Percentiles rank a stretch among this genome's conserved stretches.
These are phyloP conservation scores for Hirtodrosophila confusa DNA, from an alignment of 2,888 invertebrate species.

Conservation along the genomic window DNA sequence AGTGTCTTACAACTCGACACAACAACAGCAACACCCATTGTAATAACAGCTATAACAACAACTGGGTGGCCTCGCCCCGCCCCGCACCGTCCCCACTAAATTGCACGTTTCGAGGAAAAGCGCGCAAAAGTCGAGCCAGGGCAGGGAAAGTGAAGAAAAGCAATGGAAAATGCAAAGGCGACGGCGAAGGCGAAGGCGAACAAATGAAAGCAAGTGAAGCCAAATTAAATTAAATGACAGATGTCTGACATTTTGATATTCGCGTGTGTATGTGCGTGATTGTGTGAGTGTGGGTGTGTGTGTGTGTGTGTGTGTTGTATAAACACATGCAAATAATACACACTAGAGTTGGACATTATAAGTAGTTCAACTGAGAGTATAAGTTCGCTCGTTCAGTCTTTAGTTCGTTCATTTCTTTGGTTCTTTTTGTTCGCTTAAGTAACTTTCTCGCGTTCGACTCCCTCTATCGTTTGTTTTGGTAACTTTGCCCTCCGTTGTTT, in stretches of 20 bases:
- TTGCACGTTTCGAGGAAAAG: conserved; percentile 70
- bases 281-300: conserved; percentile 31
- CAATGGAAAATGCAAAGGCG: conserved; percentile 21
- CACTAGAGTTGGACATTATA: conserved; percentile 4
- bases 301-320: conserved; percentile 32
- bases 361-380: no score
- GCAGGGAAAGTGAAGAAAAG: conserved; percentile 9
- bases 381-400: no score
- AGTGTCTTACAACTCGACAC: conserved; percentile 38
- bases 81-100: conserved; percentile 41
- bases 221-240: conserved; percentile 81
- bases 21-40: conserved; percentile 22
- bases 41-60: conserved; percentile 58
- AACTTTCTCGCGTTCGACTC: no score
- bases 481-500: no score
- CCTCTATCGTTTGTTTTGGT: no score
- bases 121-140: conserved; percentile 1
- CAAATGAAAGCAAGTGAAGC: conserved; percentile 78
- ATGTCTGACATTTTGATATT: conserved; percentile 78
- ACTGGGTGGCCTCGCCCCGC: conserved; percentile 35
- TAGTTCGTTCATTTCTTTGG: no score
- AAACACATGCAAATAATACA: conserved; percentile 58
- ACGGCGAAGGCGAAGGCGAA: conserved; percentile 34
- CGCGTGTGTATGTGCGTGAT: conserved; percentile 33
- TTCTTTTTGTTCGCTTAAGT: no score